phyloP scores from a whole-genome alignment of 2,888 invertebrate species.

The Xanthorhoe spadicearia region DNA sequence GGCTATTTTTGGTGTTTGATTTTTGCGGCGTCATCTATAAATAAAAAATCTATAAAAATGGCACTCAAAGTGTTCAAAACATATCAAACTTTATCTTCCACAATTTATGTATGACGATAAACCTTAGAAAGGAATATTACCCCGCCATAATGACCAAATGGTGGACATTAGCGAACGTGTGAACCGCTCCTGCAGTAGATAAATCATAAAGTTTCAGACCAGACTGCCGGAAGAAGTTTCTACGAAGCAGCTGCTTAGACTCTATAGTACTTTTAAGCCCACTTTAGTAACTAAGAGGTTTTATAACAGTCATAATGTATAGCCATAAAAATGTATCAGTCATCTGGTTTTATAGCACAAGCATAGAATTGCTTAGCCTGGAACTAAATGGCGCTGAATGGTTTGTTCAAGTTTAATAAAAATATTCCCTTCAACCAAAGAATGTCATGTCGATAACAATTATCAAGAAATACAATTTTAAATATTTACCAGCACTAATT shows the following conservation, averaged over 20 bases:
- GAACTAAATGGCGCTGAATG: too few species aligned
- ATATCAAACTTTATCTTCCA: conserved; percentile 2
- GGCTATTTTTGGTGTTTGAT: too few species aligned
- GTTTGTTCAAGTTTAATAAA: too few species aligned
- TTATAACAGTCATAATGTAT: neutral
- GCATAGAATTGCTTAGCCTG: too few species aligned
- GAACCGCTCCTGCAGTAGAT: conserved; percentile 50
- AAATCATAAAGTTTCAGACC: conserved; percentile 67
- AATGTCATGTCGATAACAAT: too few species aligned
- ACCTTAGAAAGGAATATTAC: conserved; percentile 55
- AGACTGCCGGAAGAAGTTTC: conserved; percentile 57
- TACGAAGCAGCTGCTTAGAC: conserved; percentile 59
- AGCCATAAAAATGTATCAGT: too few species aligned
- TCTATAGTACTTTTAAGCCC: conserved; percentile 21
- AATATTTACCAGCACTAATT: too few species aligned
- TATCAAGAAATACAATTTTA: too few species aligned
- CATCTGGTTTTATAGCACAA: too few species aligned
- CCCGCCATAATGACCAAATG: conserved; percentile 60
- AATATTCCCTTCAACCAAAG: too few species aligned
- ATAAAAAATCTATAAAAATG: too few species aligned
- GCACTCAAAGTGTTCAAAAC: neutral
- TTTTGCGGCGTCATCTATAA: too few species aligned
- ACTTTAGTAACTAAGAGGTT: neutral
- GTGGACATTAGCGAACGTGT: conserved; percentile 57
- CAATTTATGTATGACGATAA: conserved; percentile 41